A percentile compares a stretch with the other conserved stretches of the same genome.
phyloP scores from a whole-genome alignment of 2,113 vertebrate genomes.

The Nyctereutes procyonoides region DNA sequence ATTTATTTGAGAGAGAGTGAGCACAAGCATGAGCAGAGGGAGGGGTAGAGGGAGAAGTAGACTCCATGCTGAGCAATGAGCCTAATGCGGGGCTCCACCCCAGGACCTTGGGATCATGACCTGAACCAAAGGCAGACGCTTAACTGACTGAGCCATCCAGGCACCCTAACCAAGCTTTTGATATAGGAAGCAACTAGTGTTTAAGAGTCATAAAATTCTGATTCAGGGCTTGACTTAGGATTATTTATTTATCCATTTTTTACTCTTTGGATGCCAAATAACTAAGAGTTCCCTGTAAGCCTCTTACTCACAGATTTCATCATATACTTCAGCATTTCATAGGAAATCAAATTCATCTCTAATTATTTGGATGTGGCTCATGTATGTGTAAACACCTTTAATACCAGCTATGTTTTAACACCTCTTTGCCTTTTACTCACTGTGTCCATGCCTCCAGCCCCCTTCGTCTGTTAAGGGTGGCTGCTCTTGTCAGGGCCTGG shows the following conservation, averaged over 20 bases:
- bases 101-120: too few relatives aligned
- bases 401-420: neutral
- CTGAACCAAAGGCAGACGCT: too few relatives aligned
- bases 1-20: too few relatives aligned
- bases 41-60: too few relatives aligned
- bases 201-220: neutral
- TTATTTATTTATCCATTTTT: neutral
- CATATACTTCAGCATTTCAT: neutral
- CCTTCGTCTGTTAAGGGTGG: neutral
- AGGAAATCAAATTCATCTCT: neutral
- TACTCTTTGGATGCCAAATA: neutral
- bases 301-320: conserved; percentile 18
- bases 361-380: neutral
- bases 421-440: neutral
- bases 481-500: neutral
- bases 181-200: neutral
- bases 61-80: too few relatives aligned
- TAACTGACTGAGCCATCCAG: too few relatives aligned
- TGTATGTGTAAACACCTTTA: neutral
- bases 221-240: neutral
- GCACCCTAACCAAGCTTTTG: neutral
- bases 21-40: too few relatives aligned
- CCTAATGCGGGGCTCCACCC: too few relatives aligned
- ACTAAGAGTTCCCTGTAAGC: neutral
- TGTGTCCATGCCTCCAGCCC: neutral